phyloP scores from a whole-genome alignment of 2,797 vertebrate genomes.

The Leptoclinus maculatus region DNA sequence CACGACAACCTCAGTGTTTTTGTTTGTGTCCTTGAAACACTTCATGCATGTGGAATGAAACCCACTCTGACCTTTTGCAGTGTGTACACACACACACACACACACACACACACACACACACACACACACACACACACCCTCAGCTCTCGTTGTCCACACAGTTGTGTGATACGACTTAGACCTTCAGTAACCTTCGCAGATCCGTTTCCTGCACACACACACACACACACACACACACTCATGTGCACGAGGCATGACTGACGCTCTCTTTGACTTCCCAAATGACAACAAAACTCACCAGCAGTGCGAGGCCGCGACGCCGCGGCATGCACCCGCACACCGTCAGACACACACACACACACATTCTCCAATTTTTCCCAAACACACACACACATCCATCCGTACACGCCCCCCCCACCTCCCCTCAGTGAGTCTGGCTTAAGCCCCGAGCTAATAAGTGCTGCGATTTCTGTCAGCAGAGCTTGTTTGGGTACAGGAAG shows the following conservation, averaged over 20 bases:
- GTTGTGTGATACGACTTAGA: constrained; percentile 15
- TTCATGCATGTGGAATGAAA: constrained; percentile 18
- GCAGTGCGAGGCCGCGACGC: constrained; percentile 46
- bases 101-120: not conserved
- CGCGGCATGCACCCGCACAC: not conserved
- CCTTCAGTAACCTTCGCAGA: constrained; percentile 16
- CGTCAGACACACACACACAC: constrained; percentile 31
- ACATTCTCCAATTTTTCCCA: not conserved
- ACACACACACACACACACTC: not conserved
- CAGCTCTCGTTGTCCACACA: not conserved
- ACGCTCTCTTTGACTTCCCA: constrained; percentile 4
- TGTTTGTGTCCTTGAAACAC: constrained; percentile 8
- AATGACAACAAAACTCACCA: constrained; percentile 29
- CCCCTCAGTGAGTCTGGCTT: constrained; percentile 31
- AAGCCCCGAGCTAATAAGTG: constrained; percentile 53
- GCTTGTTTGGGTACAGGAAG: constrained; percentile 48
- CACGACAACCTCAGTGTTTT: constrained; percentile 3
- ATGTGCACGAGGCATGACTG: not conserved
- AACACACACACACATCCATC: constrained; percentile 17
- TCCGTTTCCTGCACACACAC: not conserved
- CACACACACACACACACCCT: constrained; percentile 1
- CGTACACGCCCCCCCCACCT: constrained; percentile 6
- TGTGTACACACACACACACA: constrained; percentile 3
- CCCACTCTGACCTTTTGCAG: constrained; percentile 34
- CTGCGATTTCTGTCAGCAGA: constrained; percentile 51